These are phyloP conservation scores for Monopis laevigella DNA, from an alignment of 2,888 invertebrate genomes.

Conservation along the genomic window DNA sequence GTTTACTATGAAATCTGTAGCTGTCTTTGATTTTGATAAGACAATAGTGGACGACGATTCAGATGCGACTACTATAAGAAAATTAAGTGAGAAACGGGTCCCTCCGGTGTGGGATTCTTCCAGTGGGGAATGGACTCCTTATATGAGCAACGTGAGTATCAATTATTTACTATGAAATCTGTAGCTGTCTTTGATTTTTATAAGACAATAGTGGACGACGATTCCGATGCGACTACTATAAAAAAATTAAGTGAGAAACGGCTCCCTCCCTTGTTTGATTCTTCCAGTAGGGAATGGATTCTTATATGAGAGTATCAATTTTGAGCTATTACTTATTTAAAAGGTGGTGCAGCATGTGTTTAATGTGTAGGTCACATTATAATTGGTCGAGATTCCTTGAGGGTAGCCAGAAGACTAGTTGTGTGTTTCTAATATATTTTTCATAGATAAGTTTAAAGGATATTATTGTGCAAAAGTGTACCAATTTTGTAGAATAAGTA, in stretches of 20 bases:
- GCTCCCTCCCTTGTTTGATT: constrained; percentile 53
- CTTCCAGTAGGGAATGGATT: constrained; percentile 46
- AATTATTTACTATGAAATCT: constrained; percentile 18
- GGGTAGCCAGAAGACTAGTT: no score
- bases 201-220: constrained; percentile 50
- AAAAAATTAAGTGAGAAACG: constrained; percentile 43
- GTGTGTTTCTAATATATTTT: no score
- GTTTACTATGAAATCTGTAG: constrained; percentile 31
- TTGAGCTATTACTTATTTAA: no score
- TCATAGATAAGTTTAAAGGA: no score
- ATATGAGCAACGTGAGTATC: constrained; percentile 54
- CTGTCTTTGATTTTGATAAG: constrained; percentile 57
- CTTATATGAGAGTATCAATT: no score
- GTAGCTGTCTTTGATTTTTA: constrained; percentile 58
- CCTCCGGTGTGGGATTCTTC: constrained; percentile 51
- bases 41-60: constrained; percentile 55
- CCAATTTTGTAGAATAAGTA: no score
- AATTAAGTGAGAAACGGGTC: constrained; percentile 42
- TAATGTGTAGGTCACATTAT: no score
- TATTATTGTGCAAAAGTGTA: no score
- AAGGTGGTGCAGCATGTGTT: no score
- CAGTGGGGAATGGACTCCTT: constrained; percentile 53
- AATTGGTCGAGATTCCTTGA: no score
- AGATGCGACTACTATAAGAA: constrained; percentile 51
- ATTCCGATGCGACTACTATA: constrained; percentile 55